A percentile compares a stretch with the other conserved stretches of the same genome.
phyloP scores from a whole-genome alignment of 1,140 invertebrate genomes.

The Neodiprion virginianus region DNA sequence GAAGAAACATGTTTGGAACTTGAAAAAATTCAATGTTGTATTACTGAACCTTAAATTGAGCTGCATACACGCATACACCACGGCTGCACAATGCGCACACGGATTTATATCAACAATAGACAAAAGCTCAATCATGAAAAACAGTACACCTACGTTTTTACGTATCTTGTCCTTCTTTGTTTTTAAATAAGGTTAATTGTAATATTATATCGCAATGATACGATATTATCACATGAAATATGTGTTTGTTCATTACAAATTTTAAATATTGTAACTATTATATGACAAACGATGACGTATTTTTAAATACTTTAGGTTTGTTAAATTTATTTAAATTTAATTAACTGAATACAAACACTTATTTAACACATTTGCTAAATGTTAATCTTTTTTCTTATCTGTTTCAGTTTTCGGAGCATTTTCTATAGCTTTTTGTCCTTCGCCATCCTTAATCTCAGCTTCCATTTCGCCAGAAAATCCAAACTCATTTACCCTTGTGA shows the following conservation, averaged over 20 bases:
- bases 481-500: conserved; percentile 94
- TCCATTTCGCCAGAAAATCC: conserved; percentile 85
- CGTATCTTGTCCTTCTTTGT: too few relatives aligned
- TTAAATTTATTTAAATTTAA: background rate
- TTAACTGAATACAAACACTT: background rate
- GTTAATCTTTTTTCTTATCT: conserved; percentile 52
- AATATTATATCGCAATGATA: background rate
- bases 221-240: background rate
- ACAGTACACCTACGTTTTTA: too few relatives aligned
- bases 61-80: too few relatives aligned
- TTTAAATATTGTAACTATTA: background rate
- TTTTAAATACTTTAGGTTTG: background rate
- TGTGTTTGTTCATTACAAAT: background rate
- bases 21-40: too few relatives aligned
- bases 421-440: conserved; percentile 35
- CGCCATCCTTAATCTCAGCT: conserved; percentile 31
- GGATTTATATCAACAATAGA: too few relatives aligned
- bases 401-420: conserved; percentile 29
- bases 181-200: background rate
- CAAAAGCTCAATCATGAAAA: too few relatives aligned
- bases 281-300: background rate
- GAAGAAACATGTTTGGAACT: too few relatives aligned
- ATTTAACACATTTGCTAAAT: conserved; percentile 2
- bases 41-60: too few relatives aligned
- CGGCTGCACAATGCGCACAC: too few relatives aligned